Base-by-base conservation (phyloP, 1,140 invertebrate species). In the Heliconius melpomene region DNA sequence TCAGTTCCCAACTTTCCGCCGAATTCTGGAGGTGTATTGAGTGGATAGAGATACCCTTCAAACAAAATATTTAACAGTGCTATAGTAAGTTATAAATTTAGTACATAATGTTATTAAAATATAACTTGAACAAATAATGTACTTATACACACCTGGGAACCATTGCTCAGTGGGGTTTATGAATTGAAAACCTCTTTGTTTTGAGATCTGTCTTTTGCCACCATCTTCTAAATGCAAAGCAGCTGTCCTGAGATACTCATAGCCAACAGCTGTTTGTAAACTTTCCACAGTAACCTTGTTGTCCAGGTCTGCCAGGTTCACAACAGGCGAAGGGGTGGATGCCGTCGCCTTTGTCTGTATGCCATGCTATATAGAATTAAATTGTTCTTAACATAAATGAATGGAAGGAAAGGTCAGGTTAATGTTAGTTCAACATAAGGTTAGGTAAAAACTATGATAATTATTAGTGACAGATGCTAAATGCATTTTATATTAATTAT, bases 121-220 rank as follows among this genome's bases (percentile, higher is more conserved):
- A 36, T 36, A 36, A 36, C 7, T 6, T 36, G 40, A 16, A 46
- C 13, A 46, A 46, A 46, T 36, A 13, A 46, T n/a, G n/a, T 66
- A 29, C 26, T 29, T 75, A 23, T 20, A 84, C 81, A 92, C 92
- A 97, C 97, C 98, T 90, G 97, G 97, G 90, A 98, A 99, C 96
- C 97, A 97, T 74, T 97, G 96, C 84, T 98, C 97, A 0, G 96
- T 97, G 16, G 98, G 98, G 93, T 98, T 97, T n/a, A 99, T 94
- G 87, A 97, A 95, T 87, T 98, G 96, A 91, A 98, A 98, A 9
- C 97, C 97, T 84, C 96, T 96, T 87, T 98, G 97, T 86, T 96
- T 94, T 87, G 96, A 95, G 75, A 97, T 95, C 57, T 96, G 95
- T 11, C 96, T 91, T 78, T 96, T 95, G 2, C 96, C 97, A 57